Percentiles rank a stretch among this genome's conserved stretches.
phyloP scores from a whole-genome alignment of 2,888 invertebrate species.

The Cerastis leucographa region DNA sequence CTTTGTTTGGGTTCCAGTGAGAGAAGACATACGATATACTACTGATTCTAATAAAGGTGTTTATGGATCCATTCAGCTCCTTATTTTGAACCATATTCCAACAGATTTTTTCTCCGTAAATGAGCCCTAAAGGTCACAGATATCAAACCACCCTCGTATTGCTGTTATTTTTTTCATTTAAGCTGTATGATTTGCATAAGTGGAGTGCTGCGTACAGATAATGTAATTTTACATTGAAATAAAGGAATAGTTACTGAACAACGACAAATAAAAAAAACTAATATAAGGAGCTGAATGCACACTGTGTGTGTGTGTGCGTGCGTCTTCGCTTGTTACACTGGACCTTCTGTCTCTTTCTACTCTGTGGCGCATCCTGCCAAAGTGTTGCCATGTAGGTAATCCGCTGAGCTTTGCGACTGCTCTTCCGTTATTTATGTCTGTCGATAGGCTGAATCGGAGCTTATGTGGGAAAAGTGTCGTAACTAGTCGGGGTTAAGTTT shows the following conservation, averaged over 20 bases:
- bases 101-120: no score
- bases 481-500: slow-evolving; percentile 29
- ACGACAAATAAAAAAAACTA: no score
- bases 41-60: neutral
- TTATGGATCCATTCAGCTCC: no score
- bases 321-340: neutral
- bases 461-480: slow-evolving; percentile 24
- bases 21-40: neutral
- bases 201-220: no score
- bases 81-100: no score
- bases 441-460: slow-evolving; percentile 47
- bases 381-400: slow-evolving; percentile 46
- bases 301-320: neutral
- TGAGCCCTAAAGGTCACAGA: no score
- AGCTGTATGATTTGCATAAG: no score
- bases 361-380: neutral
- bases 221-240: no score
- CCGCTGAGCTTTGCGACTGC: slow-evolving; percentile 30
- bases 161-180: no score
- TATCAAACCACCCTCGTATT: no score
- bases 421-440: slow-evolving; percentile 51
- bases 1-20: neutral
- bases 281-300: no score
- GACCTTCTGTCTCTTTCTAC: slow-evolving; percentile 1
- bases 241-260: no score